Conservation (phyloP, 2,888 invertebrate genomes). For the Congeria kusceri region DNA sequence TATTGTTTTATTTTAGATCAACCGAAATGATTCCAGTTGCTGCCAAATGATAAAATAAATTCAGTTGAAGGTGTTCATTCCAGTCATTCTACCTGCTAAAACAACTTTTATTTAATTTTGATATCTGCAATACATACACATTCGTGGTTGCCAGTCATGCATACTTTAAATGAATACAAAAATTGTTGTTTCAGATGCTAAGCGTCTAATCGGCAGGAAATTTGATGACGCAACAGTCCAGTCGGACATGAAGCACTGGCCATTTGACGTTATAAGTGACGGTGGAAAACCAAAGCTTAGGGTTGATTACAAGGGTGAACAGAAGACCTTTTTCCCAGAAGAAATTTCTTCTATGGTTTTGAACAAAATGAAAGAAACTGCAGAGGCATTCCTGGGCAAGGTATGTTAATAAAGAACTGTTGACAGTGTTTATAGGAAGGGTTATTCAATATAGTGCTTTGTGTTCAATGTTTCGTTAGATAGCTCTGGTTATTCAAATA, state of each 20-base stretch:
- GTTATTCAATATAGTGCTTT: too few relatives aligned
- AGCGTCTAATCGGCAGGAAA: constrained; percentile 92
- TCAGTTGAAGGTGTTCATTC: too few relatives aligned
- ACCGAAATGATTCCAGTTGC: too few relatives aligned
- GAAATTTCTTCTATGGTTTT: constrained; percentile 97
- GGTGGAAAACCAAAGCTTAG: constrained; percentile 82
- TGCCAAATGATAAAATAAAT: too few relatives aligned
- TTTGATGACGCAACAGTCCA: constrained; percentile 92
- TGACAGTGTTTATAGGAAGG: neutral
- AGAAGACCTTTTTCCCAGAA: constrained; percentile 95
- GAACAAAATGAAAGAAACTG: constrained; percentile 93
- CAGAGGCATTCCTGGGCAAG: constrained; percentile 89
- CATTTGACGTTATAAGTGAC: constrained; percentile 88
- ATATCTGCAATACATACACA: too few relatives aligned
- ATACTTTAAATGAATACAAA: too few relatives aligned
- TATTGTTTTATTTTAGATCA: neutral
- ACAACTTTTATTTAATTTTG: too few relatives aligned
- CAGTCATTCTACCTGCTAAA: too few relatives aligned
- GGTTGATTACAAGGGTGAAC: constrained; percentile 93
- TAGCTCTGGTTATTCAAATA: too few relatives aligned
- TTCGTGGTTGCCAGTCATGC: too few relatives aligned
- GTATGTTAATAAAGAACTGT: constrained; percentile 43
- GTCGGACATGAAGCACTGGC: constrained; percentile 93
- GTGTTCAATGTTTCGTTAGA: too few relatives aligned
- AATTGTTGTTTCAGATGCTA: constrained; percentile 80